These are phyloP conservation scores for Glomeris maerens DNA, from an alignment of 1,140 invertebrate genomes.

Conservation along the genomic window DNA sequence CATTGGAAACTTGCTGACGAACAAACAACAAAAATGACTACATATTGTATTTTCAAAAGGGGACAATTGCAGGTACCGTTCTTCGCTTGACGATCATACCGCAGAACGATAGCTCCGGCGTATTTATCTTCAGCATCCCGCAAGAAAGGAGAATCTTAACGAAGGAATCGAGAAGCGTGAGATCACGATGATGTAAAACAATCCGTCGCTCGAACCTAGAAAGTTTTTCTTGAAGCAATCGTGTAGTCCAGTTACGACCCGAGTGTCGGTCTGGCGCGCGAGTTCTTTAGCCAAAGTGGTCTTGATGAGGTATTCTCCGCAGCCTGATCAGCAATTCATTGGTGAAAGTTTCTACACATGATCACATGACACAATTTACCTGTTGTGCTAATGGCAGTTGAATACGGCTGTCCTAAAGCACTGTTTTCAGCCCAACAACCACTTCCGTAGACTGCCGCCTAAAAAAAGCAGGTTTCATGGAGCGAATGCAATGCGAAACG, in stretches of 20 bases:
- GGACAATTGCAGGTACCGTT: background rate
- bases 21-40: background rate
- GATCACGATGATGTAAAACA: too few species aligned
- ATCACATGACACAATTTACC: slow-evolving; percentile 14
- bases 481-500: slow-evolving; percentile 6
- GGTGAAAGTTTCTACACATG: slow-evolving; percentile 4
- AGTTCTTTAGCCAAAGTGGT: slow-evolving; percentile 70
- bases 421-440: slow-evolving; percentile 64
- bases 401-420: background rate
- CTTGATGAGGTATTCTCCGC: slow-evolving; percentile 76
- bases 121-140: slow-evolving; percentile 21
- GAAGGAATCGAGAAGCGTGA: too few species aligned
- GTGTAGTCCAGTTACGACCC: slow-evolving; percentile 43
- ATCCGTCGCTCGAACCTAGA: too few species aligned
- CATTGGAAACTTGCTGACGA: slow-evolving; percentile 31
- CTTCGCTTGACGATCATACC: slow-evolving; percentile 50
- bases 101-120: slow-evolving; percentile 27
- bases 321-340: slow-evolving; percentile 59
- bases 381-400: slow-evolving; percentile 26
- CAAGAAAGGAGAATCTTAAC: slow-evolving; percentile 12
- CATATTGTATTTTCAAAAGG: too few species aligned
- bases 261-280: slow-evolving; percentile 52
- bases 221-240: slow-evolving; percentile 42
- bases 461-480: slow-evolving; percentile 2
- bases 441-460: slow-evolving; percentile 74